Percentiles rank a stretch among this genome's conserved stretches.
These are phyloP conservation scores for Chelonoidis abingdonii DNA, from an alignment of 2,113 vertebrate species.

Conservation along the genomic window DNA sequence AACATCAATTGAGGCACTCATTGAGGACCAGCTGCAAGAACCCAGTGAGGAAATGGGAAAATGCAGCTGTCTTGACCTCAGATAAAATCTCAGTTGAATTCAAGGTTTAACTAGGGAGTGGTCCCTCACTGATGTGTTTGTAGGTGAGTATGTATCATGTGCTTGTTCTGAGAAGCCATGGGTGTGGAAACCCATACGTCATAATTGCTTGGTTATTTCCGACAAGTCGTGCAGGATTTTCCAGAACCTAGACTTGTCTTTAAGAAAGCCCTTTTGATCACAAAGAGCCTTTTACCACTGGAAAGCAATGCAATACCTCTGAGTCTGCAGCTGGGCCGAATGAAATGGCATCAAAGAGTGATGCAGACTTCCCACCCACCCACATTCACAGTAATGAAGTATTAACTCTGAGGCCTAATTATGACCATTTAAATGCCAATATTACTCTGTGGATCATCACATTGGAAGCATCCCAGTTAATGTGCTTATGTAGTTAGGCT, in stretches of 20 bases:
- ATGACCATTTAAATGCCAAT: background rate
- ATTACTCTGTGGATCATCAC: background rate
- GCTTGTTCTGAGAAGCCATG: background rate
- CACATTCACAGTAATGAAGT: background rate
- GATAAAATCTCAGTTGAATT: conserved; percentile 12
- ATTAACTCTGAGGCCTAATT: background rate
- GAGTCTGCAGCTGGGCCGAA: background rate
- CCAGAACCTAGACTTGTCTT: background rate
- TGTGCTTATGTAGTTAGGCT: background rate
- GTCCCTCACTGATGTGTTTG: background rate
- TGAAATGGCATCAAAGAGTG: background rate
- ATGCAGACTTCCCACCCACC: background rate
- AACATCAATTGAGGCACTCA: background rate
- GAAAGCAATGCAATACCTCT: background rate
- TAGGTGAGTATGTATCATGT: conserved; percentile 7
- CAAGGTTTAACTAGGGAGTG: background rate
- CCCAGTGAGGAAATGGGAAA: background rate
- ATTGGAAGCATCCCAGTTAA: background rate
- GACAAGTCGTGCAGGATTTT: background rate
- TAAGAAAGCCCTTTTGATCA: background rate
- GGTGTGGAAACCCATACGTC: conserved; percentile 1
- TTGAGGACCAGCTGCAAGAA: background rate
- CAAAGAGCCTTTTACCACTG: background rate
- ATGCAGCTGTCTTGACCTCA: background rate
- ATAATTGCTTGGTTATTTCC: background rate